Percentiles rank a stretch among this genome's conserved stretches.
phyloP scores from a whole-genome alignment of 2,113 vertebrate genomes.

The Tachysurus fulvidraco region DNA sequence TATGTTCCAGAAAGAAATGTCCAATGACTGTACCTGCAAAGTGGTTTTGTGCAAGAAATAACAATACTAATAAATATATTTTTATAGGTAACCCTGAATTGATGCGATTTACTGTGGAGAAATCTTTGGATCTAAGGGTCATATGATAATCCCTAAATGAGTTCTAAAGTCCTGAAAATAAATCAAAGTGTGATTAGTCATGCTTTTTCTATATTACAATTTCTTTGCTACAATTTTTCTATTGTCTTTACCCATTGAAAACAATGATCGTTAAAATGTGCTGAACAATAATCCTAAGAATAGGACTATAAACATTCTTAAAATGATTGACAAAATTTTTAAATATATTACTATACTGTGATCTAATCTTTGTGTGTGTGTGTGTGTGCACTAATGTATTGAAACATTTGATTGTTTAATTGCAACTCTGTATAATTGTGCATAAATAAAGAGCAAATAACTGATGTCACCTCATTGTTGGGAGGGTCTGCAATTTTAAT shows the following conservation, averaged over 20 bases:
- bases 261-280: background rate
- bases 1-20: background rate
- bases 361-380: conserved; percentile 17
- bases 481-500: background rate
- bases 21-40: background rate
- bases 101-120: conserved; percentile 19
- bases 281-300: background rate
- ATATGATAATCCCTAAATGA: background rate
- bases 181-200: background rate
- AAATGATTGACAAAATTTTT: conserved; percentile 14
- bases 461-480: background rate
- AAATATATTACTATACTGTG: conserved; percentile 36
- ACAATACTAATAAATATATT: conserved; percentile 28
- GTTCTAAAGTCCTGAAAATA: background rate
- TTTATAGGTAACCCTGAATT: conserved; percentile 34
- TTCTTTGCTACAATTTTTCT: conserved; percentile 20
- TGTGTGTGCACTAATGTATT: conserved; percentile 35
- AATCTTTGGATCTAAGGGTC: background rate
- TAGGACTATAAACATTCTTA: conserved; percentile 4
- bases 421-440: conserved; percentile 39
- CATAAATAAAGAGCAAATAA: conserved; percentile 40
- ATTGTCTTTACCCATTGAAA: conserved; percentile 14
- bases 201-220: conserved; percentile 21
- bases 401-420: conserved; percentile 34
- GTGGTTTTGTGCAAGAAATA: background rate